Evolutionary conservation across 2,113 vertebrate species (phyloP).

Genomic region (Grus americana): DNA sequence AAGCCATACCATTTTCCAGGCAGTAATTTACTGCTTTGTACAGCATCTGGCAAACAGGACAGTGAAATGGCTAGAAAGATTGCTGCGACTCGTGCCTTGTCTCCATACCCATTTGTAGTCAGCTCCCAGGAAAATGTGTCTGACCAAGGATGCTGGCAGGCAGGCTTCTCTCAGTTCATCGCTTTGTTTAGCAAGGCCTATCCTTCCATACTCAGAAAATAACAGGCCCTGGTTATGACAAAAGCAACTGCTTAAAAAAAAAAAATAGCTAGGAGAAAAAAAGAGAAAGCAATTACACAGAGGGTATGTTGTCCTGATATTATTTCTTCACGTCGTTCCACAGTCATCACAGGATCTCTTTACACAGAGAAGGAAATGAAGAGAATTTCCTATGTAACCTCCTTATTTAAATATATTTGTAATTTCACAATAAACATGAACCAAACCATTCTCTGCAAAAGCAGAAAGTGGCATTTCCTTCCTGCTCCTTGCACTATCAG

Average conservation of each 20-base stretch:
- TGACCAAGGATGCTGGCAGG: background rate
- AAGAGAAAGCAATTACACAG: background rate
- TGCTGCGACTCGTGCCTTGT: background rate
- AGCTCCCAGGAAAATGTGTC: background rate
- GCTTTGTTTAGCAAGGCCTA: background rate
- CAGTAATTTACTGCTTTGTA: background rate
- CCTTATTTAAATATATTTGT: background rate
- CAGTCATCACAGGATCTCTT: background rate
- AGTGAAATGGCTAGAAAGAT: background rate
- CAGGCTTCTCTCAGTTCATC: background rate
- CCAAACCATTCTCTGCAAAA: background rate
- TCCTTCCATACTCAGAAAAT: background rate
- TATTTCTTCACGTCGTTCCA: background rate
- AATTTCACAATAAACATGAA: background rate
- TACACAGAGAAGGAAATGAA: conserved; percentile 3
- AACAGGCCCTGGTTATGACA: background rate
- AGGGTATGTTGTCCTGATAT: background rate
- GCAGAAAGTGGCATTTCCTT: conserved; percentile 5
- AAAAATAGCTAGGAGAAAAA: background rate
- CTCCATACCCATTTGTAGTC: background rate
- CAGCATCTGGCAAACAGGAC: background rate
- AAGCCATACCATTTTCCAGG: background rate
- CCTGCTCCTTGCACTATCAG: background rate
- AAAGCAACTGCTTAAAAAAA: background rate
- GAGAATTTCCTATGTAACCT: background rate